These are phyloP conservation scores for Brachirus orientalis DNA, from an alignment of 2,113 vertebrate species.

Conservation along the genomic window DNA sequence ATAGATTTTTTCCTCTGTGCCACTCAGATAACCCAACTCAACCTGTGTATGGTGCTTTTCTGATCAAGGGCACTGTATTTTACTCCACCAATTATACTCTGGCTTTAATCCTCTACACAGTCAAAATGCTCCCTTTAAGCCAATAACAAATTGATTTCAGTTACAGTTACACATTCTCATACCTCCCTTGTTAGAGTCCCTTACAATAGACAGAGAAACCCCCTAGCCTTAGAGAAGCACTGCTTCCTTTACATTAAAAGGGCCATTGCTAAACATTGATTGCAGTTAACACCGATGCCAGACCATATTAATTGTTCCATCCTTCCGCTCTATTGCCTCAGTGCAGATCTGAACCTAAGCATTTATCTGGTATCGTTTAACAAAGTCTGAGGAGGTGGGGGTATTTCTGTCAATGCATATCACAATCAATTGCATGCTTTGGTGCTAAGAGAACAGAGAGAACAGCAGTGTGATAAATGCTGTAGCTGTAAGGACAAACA, in stretches of 20 bases:
- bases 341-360: conserved; percentile 49
- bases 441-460: conserved; percentile 27
- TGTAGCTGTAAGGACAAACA: conserved; percentile 46
- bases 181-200: conserved; percentile 14
- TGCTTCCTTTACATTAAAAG: conserved; percentile 66
- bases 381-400: conserved; percentile 57
- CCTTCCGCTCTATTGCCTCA: conserved; percentile 52
- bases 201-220: conserved; percentile 31
- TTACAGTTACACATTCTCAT: conserved; percentile 17
- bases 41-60: background rate
- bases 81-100: conserved; percentile 27
- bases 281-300: conserved; percentile 69
- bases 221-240: conserved; percentile 32
- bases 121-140: conserved; percentile 11
- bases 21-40: background rate
- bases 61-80: background rate
- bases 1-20: background rate
- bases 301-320: conserved; percentile 71
- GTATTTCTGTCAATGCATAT: conserved; percentile 62
- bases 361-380: conserved; percentile 64
- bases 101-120: conserved; percentile 9
- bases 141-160: conserved; percentile 42
- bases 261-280: conserved; percentile 76
- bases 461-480: conserved; percentile 49
- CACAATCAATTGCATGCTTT: conserved; percentile 62